Evolutionary conservation across 2,888 invertebrate species (phyloP), one percentile per base, ranked within the genome.

Genomic region (Heteromurus nitidus): DNA sequence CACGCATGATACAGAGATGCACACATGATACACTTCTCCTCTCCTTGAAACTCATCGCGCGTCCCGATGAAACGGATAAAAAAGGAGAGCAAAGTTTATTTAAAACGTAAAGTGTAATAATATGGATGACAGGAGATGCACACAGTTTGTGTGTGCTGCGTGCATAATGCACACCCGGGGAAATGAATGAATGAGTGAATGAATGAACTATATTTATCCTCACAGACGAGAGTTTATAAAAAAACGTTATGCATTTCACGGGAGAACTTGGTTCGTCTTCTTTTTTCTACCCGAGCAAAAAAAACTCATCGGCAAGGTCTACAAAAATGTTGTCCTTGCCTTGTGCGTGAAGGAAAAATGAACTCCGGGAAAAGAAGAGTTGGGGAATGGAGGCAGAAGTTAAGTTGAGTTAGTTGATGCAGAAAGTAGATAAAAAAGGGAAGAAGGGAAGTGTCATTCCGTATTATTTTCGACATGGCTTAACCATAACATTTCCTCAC

Each of bases 151-250:
- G 18, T 20, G 18, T 2, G 1, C 20, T 18, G 2, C 2, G 13
- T 36, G 13, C 36, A 36, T 9, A 36, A n/a, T n/a, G n/a, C n/a
- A n/a, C n/a, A n/a, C n/a, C n/a, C n/a, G n/a, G n/a, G 22, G 2
- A 68, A 28, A 50, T 72, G 79, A 65, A 72, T 64, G 70, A 55
- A 18, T 67, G 68, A 50, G 13, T 67, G 75, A 77, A 77, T 79
- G 79, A 72, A 79, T 79, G 77, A 77, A 80, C 79, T 80, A 80
- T 80, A 80, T 80, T 80, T 80, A 80, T 72, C 72, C 79, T n/a
- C n/a, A n/a, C n/a, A n/a, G n/a, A n/a, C n/a, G n/a, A n/a, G n/a
- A n/a, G n/a, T n/a, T 26, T 58, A 3, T 50, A 60, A 16, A 22
- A 55, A 67, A n/a, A n/a, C n/a, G n/a, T n/a, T n/a, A n/a, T n/a